A percentile compares a stretch with the other conserved stretches of the same genome.
Evolutionary conservation across 2,888 invertebrate genomes (phyloP).

Genomic region (Drosophila parthenogenetica): DNA sequence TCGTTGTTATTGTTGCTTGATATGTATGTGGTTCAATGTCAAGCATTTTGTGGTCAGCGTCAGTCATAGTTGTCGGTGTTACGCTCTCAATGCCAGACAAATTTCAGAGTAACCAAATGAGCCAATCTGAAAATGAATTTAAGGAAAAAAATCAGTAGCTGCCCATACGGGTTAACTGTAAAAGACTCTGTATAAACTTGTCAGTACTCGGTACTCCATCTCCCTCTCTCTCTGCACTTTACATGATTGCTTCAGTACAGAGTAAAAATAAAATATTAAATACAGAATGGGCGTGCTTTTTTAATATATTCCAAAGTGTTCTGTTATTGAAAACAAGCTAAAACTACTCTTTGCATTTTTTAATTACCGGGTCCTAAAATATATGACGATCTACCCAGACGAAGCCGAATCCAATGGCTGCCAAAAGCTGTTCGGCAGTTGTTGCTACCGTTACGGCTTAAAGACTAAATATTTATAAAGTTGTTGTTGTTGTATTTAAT

Average conservation of each 20-base stretch:
- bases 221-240: too few relatives aligned
- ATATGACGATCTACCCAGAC: slow-evolving; percentile 44
- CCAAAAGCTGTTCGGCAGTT: slow-evolving; percentile 70
- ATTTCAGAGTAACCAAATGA: slow-evolving; percentile 65
- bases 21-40: slow-evolving; percentile 71
- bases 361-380: slow-evolving; percentile 1
- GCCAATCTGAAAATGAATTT: slow-evolving; percentile 39
- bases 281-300: too few relatives aligned
- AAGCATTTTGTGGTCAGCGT: slow-evolving; percentile 63
- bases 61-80: slow-evolving; percentile 58
- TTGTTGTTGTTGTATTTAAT: not conserved
- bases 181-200: too few relatives aligned
- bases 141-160: slow-evolving; percentile 1
- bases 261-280: too few relatives aligned
- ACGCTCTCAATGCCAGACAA: slow-evolving; percentile 74
- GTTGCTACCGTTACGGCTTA: slow-evolving; percentile 66
- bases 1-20: slow-evolving; percentile 7
- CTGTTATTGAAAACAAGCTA: not conserved
- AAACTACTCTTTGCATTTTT: not conserved
- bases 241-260: too few relatives aligned
- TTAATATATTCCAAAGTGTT: too few relatives aligned
- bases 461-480: slow-evolving; percentile 32
- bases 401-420: slow-evolving; percentile 25
- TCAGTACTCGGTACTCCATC: too few relatives aligned
- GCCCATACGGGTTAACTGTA: too few relatives aligned